These are phyloP conservation scores for Hydriomena furcata DNA, from an alignment of 2,888 invertebrate genomes.

Conservation along the genomic window DNA sequence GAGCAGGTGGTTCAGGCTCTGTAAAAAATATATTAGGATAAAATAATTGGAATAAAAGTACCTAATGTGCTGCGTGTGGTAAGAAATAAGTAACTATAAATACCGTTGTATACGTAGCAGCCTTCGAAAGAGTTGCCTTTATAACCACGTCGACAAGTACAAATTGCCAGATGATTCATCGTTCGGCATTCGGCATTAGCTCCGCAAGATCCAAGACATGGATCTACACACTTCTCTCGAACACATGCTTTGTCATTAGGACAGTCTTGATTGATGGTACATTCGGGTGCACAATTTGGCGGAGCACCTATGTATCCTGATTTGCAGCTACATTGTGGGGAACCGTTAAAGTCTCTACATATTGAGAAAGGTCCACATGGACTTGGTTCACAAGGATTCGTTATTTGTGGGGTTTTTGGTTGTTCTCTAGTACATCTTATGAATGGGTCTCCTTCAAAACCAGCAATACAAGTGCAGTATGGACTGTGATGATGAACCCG, in stretches of 20 bases:
- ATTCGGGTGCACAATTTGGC: constrained; percentile 89
- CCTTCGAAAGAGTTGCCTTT: constrained; percentile 89
- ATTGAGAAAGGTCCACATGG: constrained; percentile 88
- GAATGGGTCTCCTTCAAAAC: constrained; percentile 91
- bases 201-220: constrained; percentile 89
- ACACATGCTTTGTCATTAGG: constrained; percentile 87
- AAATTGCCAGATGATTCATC: constrained; percentile 90
- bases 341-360: constrained; percentile 81
- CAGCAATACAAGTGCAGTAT: constrained; percentile 88
- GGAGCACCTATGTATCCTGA: constrained; percentile 87
- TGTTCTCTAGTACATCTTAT: constrained; percentile 68
- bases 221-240: constrained; percentile 88
- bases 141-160: constrained; percentile 86
- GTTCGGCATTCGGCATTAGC: constrained; percentile 87
- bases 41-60: not conserved
- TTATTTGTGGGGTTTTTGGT: constrained; percentile 81
- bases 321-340: constrained; percentile 85
- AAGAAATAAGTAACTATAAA: not conserved
- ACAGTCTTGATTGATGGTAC: constrained; percentile 90
- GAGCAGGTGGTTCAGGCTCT: constrained; percentile 62
- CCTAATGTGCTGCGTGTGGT: too few species aligned
- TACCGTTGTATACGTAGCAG: constrained; percentile 64
- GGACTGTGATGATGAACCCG: constrained; percentile 87
- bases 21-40: constrained; percentile 14
- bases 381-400: constrained; percentile 84